Evolutionary conservation across 2,797 vertebrate genomes (phyloP), one percentile per base, ranked within the genome.

Genomic region (Leptoclinus maculatus): DNA sequence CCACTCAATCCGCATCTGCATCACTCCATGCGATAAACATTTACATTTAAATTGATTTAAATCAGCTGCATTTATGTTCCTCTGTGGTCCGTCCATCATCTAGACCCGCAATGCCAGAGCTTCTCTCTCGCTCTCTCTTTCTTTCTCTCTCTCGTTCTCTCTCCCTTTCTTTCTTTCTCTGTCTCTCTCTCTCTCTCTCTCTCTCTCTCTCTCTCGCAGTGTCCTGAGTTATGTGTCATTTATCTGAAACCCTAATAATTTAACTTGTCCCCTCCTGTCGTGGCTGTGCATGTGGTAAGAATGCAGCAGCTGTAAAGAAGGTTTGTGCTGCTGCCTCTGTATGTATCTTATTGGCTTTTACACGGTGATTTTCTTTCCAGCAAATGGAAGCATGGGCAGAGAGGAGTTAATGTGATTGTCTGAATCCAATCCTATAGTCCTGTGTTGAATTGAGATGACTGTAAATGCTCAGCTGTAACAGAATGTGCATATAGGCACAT

Each of bases 31-130:
- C 89, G 88, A 94, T 94, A 96, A 96, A 95, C 94, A 95, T 95
- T 95, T 95, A 95, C 95, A 95, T 95, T 95, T 95, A 95, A 95
- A 95, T 93, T 94, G 94, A 95, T 96, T 95, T 94, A 95, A 95
- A 93, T 92, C 91, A 88, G 85, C 83, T 85, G 90, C 93, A 83
- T 94, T 95, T 93, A 93, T 93, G 93, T 94, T 89, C 85, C 91
- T 91, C 87, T 87, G 89, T 84, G 84, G 87, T 89, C 87, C 89
- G 94, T 95, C 93, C 90, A 94, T 95, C 95, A 94, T 91, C 80
- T 73, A 79, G 87, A 71, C 89, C 85, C 82, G 88, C 83, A 83
- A 66, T 74, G 83, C 82, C 81, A 23, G 64, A 87, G 82, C 66
- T 39, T 19, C 76, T 47, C 78, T 71, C 63, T 41, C 74, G 58